Conservation (phyloP, 2,888 invertebrate genomes). For the Dicyrtomina minuta region DNA sequence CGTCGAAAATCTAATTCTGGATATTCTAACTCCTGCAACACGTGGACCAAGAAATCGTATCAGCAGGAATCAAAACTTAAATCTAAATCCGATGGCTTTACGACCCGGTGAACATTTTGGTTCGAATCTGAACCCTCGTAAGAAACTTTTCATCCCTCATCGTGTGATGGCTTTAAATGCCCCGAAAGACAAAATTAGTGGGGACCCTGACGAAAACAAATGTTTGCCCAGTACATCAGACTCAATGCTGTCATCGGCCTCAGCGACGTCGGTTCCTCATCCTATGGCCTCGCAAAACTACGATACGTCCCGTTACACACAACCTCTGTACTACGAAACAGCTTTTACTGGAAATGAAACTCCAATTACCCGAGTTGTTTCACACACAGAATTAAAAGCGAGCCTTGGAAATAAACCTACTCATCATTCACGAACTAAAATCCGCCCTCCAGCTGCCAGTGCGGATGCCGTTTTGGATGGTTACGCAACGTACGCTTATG, state of each 20-base stretch:
- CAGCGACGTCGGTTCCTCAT: neutral
- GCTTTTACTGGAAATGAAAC: slow-evolving; percentile 46
- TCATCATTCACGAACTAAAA: neutral
- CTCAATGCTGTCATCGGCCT: neutral
- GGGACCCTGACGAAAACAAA: too few relatives aligned
- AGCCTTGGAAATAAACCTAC: slow-evolving; percentile 38
- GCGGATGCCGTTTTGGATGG: slow-evolving; percentile 30
- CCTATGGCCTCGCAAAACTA: slow-evolving; percentile 44
- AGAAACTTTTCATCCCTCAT: slow-evolving; percentile 25
- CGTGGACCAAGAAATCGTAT: neutral
- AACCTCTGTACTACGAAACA: slow-evolving; percentile 47
- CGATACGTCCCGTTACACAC: slow-evolving; percentile 36
- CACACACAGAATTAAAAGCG: slow-evolving; percentile 47
- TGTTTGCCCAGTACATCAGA: too few relatives aligned
- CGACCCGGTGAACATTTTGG: slow-evolving; percentile 12
- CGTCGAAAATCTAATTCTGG: slow-evolving; percentile 47
- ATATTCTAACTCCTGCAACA: slow-evolving; percentile 44
- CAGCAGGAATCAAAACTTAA: too few relatives aligned
- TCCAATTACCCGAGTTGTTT: slow-evolving; percentile 49
- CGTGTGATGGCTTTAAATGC: neutral
- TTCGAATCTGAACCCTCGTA: slow-evolving; percentile 30
- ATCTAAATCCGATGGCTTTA: too few relatives aligned
- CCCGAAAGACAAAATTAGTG: too few relatives aligned
- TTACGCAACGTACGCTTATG: slow-evolving; percentile 42
- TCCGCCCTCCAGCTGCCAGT: slow-evolving; percentile 23